These are phyloP conservation scores for Homalodisca vitripennis DNA, from an alignment of 1,140 invertebrate species.

Conservation along the genomic window DNA sequence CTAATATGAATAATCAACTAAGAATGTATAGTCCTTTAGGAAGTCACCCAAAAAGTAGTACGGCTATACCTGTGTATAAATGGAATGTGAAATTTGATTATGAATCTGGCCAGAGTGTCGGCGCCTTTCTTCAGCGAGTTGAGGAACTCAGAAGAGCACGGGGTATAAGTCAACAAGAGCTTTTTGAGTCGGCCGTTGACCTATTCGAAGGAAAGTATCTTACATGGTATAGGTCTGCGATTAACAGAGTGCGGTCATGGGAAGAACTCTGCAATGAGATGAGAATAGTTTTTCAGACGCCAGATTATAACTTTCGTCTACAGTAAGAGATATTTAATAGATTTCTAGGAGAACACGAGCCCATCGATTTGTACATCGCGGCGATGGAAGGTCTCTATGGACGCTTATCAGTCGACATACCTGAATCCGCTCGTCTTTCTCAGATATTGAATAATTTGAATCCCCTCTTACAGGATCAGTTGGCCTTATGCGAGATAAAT, in stretches of 20 bases:
- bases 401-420: not conserved
- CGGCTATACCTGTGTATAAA: not conserved
- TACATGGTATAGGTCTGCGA: not conserved
- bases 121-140: not conserved
- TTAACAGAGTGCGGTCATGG: not conserved
- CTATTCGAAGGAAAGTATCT: slow-evolving; percentile 12
- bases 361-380: not conserved
- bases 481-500: not conserved
- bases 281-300: slow-evolving; percentile 14
- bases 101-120: not conserved
- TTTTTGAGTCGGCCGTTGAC: slow-evolving; percentile 12
- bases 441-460: not conserved
- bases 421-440: not conserved
- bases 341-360: slow-evolving; percentile 2
- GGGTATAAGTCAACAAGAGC: not conserved
- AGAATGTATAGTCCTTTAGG: no score
- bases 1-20: no score
- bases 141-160: not conserved
- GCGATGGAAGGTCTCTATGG: not conserved
- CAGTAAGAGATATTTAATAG: slow-evolving; percentile 8
- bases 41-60: no score
- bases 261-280: not conserved
- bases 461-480: not conserved
- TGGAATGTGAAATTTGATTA: not conserved
- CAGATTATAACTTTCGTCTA: not conserved